Evolutionary conservation across 2,888 invertebrate genomes (phyloP).

Genomic region (Melitaea athalia): DNA sequence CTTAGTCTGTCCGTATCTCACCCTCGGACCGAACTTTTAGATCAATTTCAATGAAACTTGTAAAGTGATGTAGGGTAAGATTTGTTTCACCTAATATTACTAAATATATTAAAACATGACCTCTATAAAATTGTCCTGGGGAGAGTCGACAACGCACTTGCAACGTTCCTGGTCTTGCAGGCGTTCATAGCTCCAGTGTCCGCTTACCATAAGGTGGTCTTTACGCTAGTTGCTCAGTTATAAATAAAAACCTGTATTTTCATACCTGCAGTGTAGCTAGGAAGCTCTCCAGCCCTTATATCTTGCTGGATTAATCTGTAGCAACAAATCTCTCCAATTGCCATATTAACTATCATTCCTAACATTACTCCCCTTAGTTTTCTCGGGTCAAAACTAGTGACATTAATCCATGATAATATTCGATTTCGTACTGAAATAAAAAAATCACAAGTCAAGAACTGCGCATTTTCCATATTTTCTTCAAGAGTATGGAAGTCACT

Average conservation of each 20-base stretch:
- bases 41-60: no score
- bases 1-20: no score
- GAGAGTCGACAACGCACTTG: no score
- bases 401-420: constrained; percentile 32
- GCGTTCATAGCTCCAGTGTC: no score
- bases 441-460: background rate
- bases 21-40: no score
- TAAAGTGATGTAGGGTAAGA: no score
- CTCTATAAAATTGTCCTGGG: no score
- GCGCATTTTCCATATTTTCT: background rate
- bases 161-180: no score
- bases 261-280: constrained; percentile 33
- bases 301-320: constrained; percentile 38
- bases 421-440: constrained; percentile 26
- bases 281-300: constrained; percentile 34
- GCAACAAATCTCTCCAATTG: constrained; percentile 35
- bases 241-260: background rate
- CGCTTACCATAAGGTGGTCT: no score
- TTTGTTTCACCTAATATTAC: no score
- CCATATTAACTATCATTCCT: constrained; percentile 28
- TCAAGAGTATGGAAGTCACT: no score
- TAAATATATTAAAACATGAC: no score
- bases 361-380: constrained; percentile 28
- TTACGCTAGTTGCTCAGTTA: background rate
- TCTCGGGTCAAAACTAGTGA: constrained; percentile 26